Conservation (phyloP, 64 coral and sea anemone species). For the Hydrozoanthus tunicans region DNA sequence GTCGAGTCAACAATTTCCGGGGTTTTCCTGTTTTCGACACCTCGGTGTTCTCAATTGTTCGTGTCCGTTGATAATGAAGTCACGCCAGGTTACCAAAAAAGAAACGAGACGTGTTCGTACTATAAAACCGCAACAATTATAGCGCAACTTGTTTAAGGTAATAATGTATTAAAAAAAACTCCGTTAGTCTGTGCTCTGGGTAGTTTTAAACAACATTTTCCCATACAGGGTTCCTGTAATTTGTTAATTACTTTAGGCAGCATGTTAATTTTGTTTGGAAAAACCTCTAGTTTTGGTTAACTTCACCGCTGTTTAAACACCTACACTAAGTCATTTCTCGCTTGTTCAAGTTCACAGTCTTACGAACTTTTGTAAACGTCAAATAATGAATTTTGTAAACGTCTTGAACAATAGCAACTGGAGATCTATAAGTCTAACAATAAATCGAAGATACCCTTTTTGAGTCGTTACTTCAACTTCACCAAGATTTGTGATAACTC, state of each 20-base stretch:
- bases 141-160: too few species aligned
- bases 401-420: too few species aligned
- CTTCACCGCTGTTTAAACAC: neutral
- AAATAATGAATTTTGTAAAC: neutral
- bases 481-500: too few species aligned
- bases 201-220: too few species aligned
- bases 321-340: neutral
- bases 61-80: neutral
- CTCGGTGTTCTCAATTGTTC: neutral
- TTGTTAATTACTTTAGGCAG: neutral
- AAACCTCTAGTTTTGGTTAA: neutral
- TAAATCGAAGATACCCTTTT: too few species aligned
- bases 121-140: neutral
- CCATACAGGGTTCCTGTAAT: neutral
- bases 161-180: too few species aligned
- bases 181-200: too few species aligned
- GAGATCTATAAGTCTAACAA: too few species aligned
- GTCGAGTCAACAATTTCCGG: slow-evolving; percentile 18
- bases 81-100: neutral
- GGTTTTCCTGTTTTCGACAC: neutral
- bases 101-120: neutral
- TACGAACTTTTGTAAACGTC: neutral
- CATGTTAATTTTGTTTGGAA: neutral
- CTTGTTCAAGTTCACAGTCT: neutral
- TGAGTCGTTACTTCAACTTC: too few species aligned